phyloP scores from a whole-genome alignment of 2,888 invertebrate genomes.

The Drosophila formosana region DNA sequence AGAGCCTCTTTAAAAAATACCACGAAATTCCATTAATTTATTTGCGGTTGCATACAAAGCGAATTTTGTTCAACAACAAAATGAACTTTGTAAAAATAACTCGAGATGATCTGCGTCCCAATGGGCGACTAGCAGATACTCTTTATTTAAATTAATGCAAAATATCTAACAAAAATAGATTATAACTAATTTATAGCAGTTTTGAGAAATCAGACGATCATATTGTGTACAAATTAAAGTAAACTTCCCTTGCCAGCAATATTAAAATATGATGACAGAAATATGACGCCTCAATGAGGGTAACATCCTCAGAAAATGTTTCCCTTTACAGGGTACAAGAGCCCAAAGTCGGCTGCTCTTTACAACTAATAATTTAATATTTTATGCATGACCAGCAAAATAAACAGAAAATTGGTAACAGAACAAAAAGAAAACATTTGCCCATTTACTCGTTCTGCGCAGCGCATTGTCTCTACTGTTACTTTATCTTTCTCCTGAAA shows the following conservation, averaged over 20 bases:
- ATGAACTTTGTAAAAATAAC: constrained; percentile 27
- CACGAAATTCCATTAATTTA: constrained; percentile 56
- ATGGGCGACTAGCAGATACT: not conserved
- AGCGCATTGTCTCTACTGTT: constrained; percentile 58
- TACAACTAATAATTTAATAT: constrained; percentile 78
- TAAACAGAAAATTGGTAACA: constrained; percentile 71
- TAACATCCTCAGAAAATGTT: not conserved
- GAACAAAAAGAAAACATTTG: constrained; percentile 51
- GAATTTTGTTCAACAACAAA: constrained; percentile 33
- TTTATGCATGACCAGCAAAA: constrained; percentile 80
- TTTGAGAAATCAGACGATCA: not conserved
- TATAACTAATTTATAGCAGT: not conserved
- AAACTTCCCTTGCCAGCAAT: not conserved
- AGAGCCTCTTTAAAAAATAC: constrained; percentile 41
- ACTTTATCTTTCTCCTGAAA: constrained; percentile 13
- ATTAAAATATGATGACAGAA: not conserved
- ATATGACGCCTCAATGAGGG: not conserved
- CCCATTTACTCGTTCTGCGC: constrained; percentile 39
- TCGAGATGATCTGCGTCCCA: not conserved
- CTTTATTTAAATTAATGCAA: not conserved
- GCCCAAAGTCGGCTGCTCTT: constrained; percentile 38
- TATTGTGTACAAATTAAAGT: not conserved
- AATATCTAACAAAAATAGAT: not conserved
- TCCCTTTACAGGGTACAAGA: constrained; percentile 11
- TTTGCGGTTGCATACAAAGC: constrained; percentile 49